Conservation (phyloP, 2,797 vertebrate genomes). For the Melanotaenia boesemani region DNA sequence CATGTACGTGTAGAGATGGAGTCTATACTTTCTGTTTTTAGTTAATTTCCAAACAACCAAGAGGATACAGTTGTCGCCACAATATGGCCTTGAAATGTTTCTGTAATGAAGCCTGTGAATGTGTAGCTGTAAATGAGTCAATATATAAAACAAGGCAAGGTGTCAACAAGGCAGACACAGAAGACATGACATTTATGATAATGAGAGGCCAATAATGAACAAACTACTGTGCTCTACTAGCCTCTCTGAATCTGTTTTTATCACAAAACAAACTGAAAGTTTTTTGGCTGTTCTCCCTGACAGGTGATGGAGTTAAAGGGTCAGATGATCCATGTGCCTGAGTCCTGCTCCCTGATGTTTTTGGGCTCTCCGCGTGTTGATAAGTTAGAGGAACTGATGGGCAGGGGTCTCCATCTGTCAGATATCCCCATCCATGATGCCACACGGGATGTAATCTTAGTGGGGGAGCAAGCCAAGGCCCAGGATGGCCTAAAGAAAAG, state of each 20-base stretch:
- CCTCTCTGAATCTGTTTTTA: neutral
- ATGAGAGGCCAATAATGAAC: neutral
- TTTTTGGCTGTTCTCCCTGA: neutral
- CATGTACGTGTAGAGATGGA: too few species aligned
- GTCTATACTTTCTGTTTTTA: too few species aligned
- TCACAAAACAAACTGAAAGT: neutral
- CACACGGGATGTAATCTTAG: constrained; percentile 95
- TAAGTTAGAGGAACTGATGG: constrained; percentile 98
- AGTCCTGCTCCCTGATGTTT: constrained; percentile 94
- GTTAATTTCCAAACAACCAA: too few species aligned
- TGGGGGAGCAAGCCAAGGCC: constrained; percentile 97
- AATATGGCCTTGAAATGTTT: too few species aligned
- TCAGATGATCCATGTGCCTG: constrained; percentile 97
- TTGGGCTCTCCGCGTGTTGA: constrained; percentile 97
- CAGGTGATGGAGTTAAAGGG: constrained; percentile 99
- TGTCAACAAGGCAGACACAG: too few species aligned
- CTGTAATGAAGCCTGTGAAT: too few species aligned
- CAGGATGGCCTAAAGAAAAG: constrained; percentile 98
- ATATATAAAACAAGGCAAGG: too few species aligned
- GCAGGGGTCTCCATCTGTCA: constrained; percentile 94
- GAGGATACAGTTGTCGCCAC: too few species aligned
- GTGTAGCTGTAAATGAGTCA: too few species aligned
- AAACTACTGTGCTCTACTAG: neutral
- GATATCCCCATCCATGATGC: constrained; percentile 99
- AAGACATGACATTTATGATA: neutral